Percentiles rank a stretch among this genome's conserved stretches.
phyloP scores from a whole-genome alignment of 92 coral and sea anemone species.

The Parazoanthus swiftii region DNA sequence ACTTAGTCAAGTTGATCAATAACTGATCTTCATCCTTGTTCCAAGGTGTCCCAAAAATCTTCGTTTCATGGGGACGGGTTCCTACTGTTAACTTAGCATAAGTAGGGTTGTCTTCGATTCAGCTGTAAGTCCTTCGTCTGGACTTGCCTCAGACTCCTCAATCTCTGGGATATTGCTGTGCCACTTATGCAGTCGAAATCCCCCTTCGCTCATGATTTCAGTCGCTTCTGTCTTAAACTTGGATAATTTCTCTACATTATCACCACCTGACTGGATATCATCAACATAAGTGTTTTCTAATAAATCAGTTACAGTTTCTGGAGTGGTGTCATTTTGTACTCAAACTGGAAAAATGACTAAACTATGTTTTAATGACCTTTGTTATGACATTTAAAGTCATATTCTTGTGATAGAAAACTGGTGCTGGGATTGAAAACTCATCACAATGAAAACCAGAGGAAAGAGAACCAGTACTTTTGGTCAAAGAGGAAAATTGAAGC shows the following conservation, averaged over 20 bases:
- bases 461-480: too few relatives aligned
- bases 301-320: conserved; percentile 19
- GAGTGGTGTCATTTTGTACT: too few relatives aligned
- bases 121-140: neutral
- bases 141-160: conserved; percentile 5
- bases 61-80: conserved; percentile 39
- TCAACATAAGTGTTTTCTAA: conserved; percentile 60
- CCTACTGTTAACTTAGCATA: conserved; percentile 52
- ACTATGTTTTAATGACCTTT: too few relatives aligned
- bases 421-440: too few relatives aligned
- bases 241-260: conserved; percentile 33
- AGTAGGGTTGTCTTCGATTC: conserved; percentile 37
- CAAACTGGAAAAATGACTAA: too few relatives aligned
- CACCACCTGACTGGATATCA: conserved; percentile 62
- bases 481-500: too few relatives aligned
- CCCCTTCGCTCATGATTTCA: conserved; percentile 33
- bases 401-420: too few relatives aligned
- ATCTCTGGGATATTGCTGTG: conserved; percentile 41
- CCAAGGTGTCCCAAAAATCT: conserved; percentile 73
- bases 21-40: conserved; percentile 50
- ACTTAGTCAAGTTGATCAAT: conserved; percentile 35
- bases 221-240: conserved; percentile 64
- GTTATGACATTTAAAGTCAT: too few relatives aligned
- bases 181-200: conserved; percentile 39
- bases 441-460: too few relatives aligned